Evolutionary conservation across 2,113 vertebrate species (phyloP).

Genomic region (Craseonycteris thonglongyai): DNA sequence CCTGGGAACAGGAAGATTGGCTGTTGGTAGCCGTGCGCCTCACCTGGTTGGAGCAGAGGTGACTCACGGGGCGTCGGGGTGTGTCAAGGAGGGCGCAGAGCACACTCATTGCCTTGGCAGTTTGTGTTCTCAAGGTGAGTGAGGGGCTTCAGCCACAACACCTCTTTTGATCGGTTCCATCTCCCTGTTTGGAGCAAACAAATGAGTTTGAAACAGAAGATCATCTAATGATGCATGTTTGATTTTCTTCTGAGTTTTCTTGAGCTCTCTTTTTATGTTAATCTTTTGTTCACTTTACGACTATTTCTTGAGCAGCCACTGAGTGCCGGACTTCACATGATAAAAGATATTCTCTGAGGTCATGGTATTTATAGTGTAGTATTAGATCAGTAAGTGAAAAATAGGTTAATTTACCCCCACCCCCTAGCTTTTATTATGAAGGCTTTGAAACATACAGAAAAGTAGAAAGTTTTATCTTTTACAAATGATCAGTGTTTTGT

Average conservation of each 20-base stretch:
- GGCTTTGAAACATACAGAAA: background rate
- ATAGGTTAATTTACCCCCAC: background rate
- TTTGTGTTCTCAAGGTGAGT: rapidly evolving
- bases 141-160: background rate
- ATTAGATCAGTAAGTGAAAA: background rate
- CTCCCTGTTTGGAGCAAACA: background rate
- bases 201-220: background rate
- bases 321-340: background rate
- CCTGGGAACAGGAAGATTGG: background rate
- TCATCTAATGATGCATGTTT: background rate
- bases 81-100: background rate
- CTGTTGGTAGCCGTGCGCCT: rapidly evolving
- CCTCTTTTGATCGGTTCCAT: background rate
- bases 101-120: rapidly evolving
- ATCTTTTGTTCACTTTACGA: background rate
- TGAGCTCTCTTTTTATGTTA: background rate
- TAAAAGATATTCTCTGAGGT: background rate
- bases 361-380: background rate
- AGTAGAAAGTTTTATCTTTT: background rate
- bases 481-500: background rate
- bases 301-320: background rate
- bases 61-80: rapidly evolving
- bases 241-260: background rate
- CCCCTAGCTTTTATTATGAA: background rate
- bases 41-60: background rate